These are phyloP conservation scores for Onychostoma macrolepis DNA, from an alignment of 2,113 vertebrate species.

Conservation along the genomic window DNA sequence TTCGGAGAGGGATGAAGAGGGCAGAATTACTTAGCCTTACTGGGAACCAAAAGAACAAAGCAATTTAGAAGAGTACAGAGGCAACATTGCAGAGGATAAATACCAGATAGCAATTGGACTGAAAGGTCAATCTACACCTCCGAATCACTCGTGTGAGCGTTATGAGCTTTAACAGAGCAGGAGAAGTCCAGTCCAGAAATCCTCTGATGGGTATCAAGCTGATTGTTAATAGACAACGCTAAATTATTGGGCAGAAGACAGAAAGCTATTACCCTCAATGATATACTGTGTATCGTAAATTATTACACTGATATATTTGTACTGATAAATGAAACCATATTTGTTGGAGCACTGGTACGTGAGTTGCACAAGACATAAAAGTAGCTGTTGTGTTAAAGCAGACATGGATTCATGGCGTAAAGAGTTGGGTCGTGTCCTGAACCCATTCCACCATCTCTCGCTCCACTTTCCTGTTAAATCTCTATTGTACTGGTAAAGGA, in stretches of 20 bases:
- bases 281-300: background rate
- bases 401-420: background rate
- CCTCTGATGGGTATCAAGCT: background rate
- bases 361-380: background rate
- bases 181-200: background rate
- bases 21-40: conserved; percentile 21
- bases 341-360: background rate
- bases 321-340: background rate
- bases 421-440: background rate
- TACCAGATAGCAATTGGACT: conserved; percentile 16
- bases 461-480: background rate
- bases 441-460: background rate
- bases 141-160: conserved; percentile 13
- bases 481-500: background rate
- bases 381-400: background rate
- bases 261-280: background rate
- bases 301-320: background rate
- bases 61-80: conserved; percentile 42
- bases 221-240: background rate
- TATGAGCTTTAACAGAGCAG: conserved; percentile 5
- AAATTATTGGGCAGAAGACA: background rate
- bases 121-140: conserved; percentile 4
- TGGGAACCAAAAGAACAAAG: conserved; percentile 26
- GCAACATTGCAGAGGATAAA: conserved; percentile 11
- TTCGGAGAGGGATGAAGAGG: conserved; percentile 42